Evolutionary conservation across 2,113 vertebrate genomes (phyloP).

Genomic region (Garra rufa): DNA sequence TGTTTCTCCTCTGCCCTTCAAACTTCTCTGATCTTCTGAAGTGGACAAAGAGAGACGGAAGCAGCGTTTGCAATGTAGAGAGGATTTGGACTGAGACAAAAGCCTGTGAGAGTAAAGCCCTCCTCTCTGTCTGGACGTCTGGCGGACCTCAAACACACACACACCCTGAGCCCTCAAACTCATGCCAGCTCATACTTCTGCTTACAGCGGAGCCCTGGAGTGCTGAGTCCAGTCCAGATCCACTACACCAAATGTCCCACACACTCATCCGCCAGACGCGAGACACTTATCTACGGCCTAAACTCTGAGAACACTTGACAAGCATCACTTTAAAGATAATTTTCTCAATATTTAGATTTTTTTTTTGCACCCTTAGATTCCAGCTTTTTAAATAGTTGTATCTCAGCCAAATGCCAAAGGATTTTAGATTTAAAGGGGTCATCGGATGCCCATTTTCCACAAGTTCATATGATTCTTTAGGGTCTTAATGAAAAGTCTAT

Average conservation of each 20-base stretch:
- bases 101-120: conserved; percentile 53
- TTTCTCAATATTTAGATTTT: too few species aligned
- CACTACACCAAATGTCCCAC: conserved; percentile 51
- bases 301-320: not conserved
- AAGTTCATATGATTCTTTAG: too few species aligned
- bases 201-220: conserved; percentile 56
- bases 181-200: conserved; percentile 55
- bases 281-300: conserved; percentile 11
- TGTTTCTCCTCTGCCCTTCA: not conserved
- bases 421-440: too few species aligned
- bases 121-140: conserved; percentile 56
- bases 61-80: conserved; percentile 32
- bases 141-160: conserved; percentile 44
- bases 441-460: too few species aligned
- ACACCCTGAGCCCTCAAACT: conserved; percentile 21
- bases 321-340: too few species aligned
- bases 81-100: conserved; percentile 53
- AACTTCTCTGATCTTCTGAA: conserved; percentile 45
- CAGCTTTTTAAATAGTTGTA: too few species aligned
- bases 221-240: conserved; percentile 49
- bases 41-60: conserved; percentile 33
- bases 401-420: too few species aligned
- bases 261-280: conserved; percentile 15
- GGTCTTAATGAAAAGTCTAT: too few species aligned
- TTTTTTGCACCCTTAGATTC: too few species aligned